phyloP scores from a whole-genome alignment of 2,888 invertebrate genomes.

The Rhamnusium bicolor region DNA sequence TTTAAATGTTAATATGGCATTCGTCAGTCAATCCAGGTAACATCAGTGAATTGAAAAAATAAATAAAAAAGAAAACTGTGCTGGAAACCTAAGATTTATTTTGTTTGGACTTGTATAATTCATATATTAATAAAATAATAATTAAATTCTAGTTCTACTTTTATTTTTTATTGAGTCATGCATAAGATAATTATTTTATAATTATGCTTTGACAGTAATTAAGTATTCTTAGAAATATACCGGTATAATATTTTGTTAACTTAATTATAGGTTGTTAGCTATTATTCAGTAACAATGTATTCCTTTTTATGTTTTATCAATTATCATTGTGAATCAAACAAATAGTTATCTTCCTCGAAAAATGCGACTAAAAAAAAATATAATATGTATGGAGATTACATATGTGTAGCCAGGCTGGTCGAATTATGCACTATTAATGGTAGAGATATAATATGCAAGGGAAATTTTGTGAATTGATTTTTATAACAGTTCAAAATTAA shows the following conservation, averaged over 20 bases:
- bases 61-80: neutral
- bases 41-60: too few relatives aligned
- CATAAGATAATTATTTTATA: constrained; percentile 11
- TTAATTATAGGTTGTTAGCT: neutral
- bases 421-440: too few relatives aligned
- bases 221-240: constrained; percentile 3
- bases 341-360: neutral
- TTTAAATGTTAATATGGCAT: too few relatives aligned
- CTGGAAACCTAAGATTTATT: too few relatives aligned
- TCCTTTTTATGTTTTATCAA: neutral
- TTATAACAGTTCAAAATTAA: too few relatives aligned
- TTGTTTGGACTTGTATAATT: too few relatives aligned
- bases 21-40: too few relatives aligned
- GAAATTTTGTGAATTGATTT: too few relatives aligned
- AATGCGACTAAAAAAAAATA: neutral
- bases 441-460: too few relatives aligned
- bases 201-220: constrained; percentile 5
- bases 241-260: neutral
- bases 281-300: neutral
- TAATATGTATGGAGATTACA: too few relatives aligned
- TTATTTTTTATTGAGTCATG: neutral
- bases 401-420: too few relatives aligned
- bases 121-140: too few relatives aligned
- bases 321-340: neutral
- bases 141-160: neutral